Percentiles rank a stretch among this genome's conserved stretches.
Evolutionary conservation across 2,888 invertebrate genomes (phyloP).

Genomic region (Temnothorax rugatulus): DNA sequence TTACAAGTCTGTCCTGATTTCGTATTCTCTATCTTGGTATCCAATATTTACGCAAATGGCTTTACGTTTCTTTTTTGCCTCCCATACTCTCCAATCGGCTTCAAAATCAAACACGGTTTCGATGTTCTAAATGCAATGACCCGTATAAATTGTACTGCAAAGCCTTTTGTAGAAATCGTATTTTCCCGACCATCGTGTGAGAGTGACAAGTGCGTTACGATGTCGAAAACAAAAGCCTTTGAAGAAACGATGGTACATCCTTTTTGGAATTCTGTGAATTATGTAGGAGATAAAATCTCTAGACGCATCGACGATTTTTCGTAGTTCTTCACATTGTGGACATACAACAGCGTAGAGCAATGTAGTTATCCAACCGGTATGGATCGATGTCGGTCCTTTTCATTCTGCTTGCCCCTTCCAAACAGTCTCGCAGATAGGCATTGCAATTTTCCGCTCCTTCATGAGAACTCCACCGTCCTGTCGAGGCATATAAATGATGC

Average conservation of each 20-base stretch:
- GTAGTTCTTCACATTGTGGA: neutral
- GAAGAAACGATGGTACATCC: neutral
- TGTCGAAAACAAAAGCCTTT: conserved; percentile 46
- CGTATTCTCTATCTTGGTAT: neutral
- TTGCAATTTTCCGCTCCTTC: conserved; percentile 32
- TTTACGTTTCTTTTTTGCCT: neutral
- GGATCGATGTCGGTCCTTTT: conserved; percentile 30
- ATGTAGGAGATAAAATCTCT: neutral
- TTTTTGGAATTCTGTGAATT: neutral
- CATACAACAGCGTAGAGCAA: conserved; percentile 1
- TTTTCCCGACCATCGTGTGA: neutral
- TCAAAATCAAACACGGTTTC: conserved; percentile 8
- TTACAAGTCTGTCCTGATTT: neutral
- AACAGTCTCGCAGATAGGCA: conserved; percentile 21
- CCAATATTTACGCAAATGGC: neutral
- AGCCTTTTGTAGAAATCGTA: conserved; percentile 31
- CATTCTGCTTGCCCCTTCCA: neutral
- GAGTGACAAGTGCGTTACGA: conserved; percentile 5
- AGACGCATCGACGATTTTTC: neutral
- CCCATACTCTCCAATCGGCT: neutral
- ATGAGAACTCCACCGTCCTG: conserved; percentile 3
- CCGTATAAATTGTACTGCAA: conserved; percentile 37
- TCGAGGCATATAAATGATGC: conserved; percentile 44
- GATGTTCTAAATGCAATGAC: conserved; percentile 28
- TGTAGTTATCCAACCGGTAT: neutral